Percentiles rank a stretch among this genome's conserved stretches.
These are phyloP conservation scores for Sus scrofa DNA, from an alignment of 2,113 vertebrate genomes.

Conservation along the genomic window T2T-Sscrofa CM000814.6:125040001-125040500, in stretches of 20 bases:
- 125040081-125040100: accelerated
- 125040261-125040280: no score
- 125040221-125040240: no score
- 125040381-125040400: background rate
- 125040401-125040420: background rate
- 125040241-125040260: background rate
- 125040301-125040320: background rate
- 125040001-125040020: background rate
- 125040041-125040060: background rate
- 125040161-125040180: background rate
- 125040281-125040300: background rate
- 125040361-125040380: background rate
- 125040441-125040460: background rate
- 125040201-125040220: background rate
- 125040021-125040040: background rate
- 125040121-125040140: no score
- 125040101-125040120: background rate
- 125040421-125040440: background rate
- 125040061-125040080: background rate
- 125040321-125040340: accelerated
- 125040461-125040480: no score
- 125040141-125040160: background rate
- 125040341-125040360: no score
- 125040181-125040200: background rate
- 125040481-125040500: no score